Conservation (phyloP, 2,888 invertebrate genomes). For the Cremastobaeus sp. region DNA sequence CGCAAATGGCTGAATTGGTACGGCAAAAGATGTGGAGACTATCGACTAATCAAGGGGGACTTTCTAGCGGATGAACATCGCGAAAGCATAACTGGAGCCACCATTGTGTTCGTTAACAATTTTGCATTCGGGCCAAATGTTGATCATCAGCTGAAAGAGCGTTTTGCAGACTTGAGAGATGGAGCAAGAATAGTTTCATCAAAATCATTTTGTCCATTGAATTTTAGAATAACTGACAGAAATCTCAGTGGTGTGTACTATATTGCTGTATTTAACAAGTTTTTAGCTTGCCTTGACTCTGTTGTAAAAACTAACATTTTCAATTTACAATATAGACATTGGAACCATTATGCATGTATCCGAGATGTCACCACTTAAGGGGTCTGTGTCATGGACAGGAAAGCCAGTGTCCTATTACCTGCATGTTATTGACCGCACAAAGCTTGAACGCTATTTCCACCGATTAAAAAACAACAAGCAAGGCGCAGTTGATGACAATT, state of each 20-base stretch:
- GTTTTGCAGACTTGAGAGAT: constrained; percentile 96
- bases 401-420: constrained; percentile 99
- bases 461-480: constrained; percentile 87
- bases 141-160: constrained; percentile 96
- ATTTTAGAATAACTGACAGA: constrained; percentile 98
- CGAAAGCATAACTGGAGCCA: constrained; percentile 95
- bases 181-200: constrained; percentile 98
- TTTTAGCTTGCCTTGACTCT: too few relatives aligned
- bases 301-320: too few relatives aligned
- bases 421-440: constrained; percentile 98
- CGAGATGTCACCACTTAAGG: constrained; percentile 95
- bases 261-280: too few relatives aligned
- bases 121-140: constrained; percentile 99
- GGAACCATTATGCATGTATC: constrained; percentile 99
- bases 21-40: constrained; percentile 95
- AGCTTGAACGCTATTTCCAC: constrained; percentile 97
- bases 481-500: constrained; percentile 74
- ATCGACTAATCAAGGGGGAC: constrained; percentile 95
- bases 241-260: constrained; percentile 90
- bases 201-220: constrained; percentile 98
- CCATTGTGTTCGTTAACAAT: constrained; percentile 99
- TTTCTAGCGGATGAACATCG: constrained; percentile 95
- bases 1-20: constrained; percentile 99
- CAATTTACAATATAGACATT: constrained; percentile 83
- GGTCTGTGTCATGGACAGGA: constrained; percentile 99